These are phyloP conservation scores for Patella ulyssiponensis DNA, from an alignment of 2,888 invertebrate species.

Conservation along the genomic window DNA sequence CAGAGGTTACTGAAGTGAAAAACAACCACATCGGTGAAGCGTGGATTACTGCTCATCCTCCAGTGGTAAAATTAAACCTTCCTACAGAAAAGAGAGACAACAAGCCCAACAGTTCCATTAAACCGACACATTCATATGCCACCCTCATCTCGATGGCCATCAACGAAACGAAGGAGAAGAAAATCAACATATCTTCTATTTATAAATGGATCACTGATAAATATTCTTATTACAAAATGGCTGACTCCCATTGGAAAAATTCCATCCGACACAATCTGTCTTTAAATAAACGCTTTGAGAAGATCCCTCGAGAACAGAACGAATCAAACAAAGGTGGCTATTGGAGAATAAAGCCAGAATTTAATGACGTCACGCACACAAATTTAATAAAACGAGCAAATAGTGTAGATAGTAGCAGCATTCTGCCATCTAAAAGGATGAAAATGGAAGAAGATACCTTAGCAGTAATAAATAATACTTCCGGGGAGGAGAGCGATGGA, in stretches of 20 bases:
- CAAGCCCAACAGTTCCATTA: background rate
- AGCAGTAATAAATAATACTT: no score
- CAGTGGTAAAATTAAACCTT: no score
- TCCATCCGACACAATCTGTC: conserved; percentile 97
- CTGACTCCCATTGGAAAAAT: conserved; percentile 75
- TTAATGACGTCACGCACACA: no score
- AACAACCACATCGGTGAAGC: no score
- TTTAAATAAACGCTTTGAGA: conserved; percentile 97
- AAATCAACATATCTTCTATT: conserved; percentile 4
- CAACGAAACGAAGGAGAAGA: background rate
- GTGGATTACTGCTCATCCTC: no score
- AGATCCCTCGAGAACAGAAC: conserved; percentile 76
- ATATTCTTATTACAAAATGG: background rate
- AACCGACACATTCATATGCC: background rate
- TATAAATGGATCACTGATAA: conserved; percentile 1
- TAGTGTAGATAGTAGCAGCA: background rate
- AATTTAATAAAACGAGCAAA: background rate
- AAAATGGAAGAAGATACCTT: no score
- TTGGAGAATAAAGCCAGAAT: conserved; percentile 10
- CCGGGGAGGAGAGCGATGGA: no score
- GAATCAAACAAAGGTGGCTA: background rate
- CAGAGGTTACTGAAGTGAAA: no score
- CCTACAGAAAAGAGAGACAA: background rate
- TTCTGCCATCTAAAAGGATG: no score
- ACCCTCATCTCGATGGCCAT: background rate